Evolutionary conservation across 2,888 invertebrate species (phyloP), one percentile per base, ranked within the genome.

Genomic region (Lasioglossum morio): DNA sequence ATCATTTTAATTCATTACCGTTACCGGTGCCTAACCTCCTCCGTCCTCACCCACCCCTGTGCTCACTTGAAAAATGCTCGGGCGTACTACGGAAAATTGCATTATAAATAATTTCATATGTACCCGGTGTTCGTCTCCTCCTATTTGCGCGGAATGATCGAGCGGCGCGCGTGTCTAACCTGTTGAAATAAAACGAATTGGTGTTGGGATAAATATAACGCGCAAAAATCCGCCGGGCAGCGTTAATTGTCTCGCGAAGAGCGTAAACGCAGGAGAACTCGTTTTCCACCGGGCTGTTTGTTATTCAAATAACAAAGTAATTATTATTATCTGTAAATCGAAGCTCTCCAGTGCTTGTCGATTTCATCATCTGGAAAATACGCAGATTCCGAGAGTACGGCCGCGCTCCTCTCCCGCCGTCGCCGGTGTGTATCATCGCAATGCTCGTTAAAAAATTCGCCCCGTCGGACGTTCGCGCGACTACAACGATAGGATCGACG

Each of bases 331-430:
- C 34, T 66, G 66, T 16, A 19, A 66, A 69, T 37, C 34, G 37
- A 34, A 37, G 69, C 69, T 14, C 30, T 12, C 30, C 27, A 14
- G 30, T 3, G 76, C 37, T 19, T 30, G 60, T 16, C 23, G 63
- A 66, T 63, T 8, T 63, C 30, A 30, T 63, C 63, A 63, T 63
- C 63, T 5, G 43, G 46, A 30, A 76, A 73, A 46, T 73, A 40
- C 48, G 48, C 23, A 8, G 34, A 48, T 73, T 34, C 48, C 46
- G 48, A 23, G 34, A 5, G 23, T 8, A 34, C 46, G 14, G 27
- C 14, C 60, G 4, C 4, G 14, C 1, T 30, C 19, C 34, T 16
- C 34, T 19, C 8, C 23, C 66, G 8, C 23, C 23, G 10, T 53
- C 53, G 10, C 23, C n/a, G n/a, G 10, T 53, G 53, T n/a, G 10